These are phyloP conservation scores for Jaculus jaculus DNA, from an alignment of 2,113 vertebrate species.

Conservation along the genomic window DNA sequence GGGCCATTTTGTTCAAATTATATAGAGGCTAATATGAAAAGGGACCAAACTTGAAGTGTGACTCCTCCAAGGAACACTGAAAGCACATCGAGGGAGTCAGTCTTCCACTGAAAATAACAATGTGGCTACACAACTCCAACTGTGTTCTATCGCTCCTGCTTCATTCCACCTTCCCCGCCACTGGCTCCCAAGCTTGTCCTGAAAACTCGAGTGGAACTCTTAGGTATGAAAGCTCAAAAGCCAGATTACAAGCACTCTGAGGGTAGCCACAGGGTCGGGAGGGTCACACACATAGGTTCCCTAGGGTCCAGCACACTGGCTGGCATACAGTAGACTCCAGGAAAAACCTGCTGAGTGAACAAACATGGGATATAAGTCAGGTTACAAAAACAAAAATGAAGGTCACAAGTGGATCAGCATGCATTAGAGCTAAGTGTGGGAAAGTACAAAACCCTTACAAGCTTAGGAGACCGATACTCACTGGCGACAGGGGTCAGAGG, in stretches of 20 bases:
- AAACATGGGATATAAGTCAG: not conserved
- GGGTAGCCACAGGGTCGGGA: not conserved
- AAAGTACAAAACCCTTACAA: not conserved
- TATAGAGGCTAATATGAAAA: not conserved
- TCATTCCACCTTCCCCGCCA: not conserved
- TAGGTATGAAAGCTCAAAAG: not conserved
- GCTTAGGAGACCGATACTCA: not conserved
- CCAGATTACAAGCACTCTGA: not conserved
- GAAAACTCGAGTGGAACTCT: not conserved
- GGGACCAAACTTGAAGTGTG: not conserved
- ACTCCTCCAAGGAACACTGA: not conserved
- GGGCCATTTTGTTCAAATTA: not conserved
- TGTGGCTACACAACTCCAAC: not conserved
- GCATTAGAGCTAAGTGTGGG: not conserved
- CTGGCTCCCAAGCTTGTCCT: not conserved
- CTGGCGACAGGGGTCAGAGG: not conserved
- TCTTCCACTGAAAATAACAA: not conserved
- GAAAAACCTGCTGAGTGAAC: not conserved
- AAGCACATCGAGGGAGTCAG: not conserved
- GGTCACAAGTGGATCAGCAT: not conserved
- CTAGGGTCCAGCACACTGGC: not conserved
- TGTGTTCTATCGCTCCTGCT: too few species aligned
- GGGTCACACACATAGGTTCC: not conserved
- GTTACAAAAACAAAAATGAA: not conserved
- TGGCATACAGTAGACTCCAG: not conserved